phyloP scores from a whole-genome alignment of 1,140 invertebrate genomes.

The Goniozus legneri region DNA sequence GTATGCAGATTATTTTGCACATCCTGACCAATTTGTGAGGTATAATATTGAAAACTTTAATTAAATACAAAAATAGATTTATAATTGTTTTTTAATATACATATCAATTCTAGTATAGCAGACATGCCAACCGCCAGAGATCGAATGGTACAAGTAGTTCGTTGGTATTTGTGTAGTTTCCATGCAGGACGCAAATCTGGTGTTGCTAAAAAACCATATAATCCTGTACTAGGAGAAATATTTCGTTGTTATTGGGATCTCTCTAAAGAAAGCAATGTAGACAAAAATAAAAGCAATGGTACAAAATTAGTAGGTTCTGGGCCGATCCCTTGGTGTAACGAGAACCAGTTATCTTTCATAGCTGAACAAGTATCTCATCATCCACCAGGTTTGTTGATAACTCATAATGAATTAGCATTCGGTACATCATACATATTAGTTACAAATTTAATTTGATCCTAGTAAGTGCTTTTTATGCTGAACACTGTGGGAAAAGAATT shows the following conservation, averaged over 20 bases:
- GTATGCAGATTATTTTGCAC: conserved; percentile 97
- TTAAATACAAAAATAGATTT: neutral
- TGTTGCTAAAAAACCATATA: conserved; percentile 97
- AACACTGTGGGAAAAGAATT: conserved; percentile 86
- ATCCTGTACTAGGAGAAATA: conserved; percentile 92
- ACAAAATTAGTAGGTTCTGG: conserved; percentile 64
- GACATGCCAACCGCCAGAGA: conserved; percentile 80
- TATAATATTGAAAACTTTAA: conserved; percentile 51
- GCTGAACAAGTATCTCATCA: conserved; percentile 99
- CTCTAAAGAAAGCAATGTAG: conserved; percentile 27
- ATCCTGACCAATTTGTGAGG: conserved; percentile 94
- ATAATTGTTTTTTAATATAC: conserved; percentile 6
- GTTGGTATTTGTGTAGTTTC: conserved; percentile 96
- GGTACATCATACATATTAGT: neutral
- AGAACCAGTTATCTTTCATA: conserved; percentile 82
- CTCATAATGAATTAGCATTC: conserved; percentile 3
- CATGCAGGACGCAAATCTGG: conserved; percentile 93
- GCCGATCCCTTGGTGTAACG: conserved; percentile 76
- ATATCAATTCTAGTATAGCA: conserved; percentile 67
- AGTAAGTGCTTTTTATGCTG: conserved; percentile 97
- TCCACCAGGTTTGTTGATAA: conserved; percentile 76
- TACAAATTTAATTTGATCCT: conserved; percentile 33
- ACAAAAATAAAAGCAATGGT: conserved; percentile 25
- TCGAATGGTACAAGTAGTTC: conserved; percentile 87
- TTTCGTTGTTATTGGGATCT: conserved; percentile 89